Evolutionary conservation across 2,888 invertebrate species (phyloP).

Genomic region (Galerucella pusilla): DNA sequence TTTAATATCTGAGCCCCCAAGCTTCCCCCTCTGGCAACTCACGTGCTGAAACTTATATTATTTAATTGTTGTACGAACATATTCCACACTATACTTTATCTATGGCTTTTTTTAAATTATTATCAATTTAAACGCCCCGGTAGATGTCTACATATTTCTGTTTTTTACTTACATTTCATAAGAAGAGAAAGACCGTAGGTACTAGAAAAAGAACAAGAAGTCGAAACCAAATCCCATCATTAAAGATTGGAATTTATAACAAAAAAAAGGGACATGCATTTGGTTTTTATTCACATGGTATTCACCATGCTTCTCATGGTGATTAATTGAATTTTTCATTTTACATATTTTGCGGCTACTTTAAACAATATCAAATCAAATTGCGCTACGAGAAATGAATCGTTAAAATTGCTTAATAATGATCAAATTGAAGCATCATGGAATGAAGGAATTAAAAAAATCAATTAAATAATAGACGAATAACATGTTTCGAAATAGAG

Average conservation of each 20-base stretch:
- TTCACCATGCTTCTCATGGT: slow-evolving; percentile 20
- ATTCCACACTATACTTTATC: no score
- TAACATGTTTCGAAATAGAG: no score
- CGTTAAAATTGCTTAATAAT: slow-evolving; percentile 3
- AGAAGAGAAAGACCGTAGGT: slow-evolving; percentile 7
- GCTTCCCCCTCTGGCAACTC: no score
- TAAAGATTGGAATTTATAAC: slow-evolving; percentile 25
- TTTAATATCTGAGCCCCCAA: no score
- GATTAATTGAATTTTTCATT: slow-evolving; percentile 23
- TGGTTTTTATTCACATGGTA: slow-evolving; percentile 21
- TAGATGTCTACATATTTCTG: not conserved
- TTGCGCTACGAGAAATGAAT: not conserved
- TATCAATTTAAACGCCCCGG: not conserved
- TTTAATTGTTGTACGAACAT: no score
- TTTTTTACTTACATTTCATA: not conserved
- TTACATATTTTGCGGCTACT: slow-evolving; percentile 22
- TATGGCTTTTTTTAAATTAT: no score
- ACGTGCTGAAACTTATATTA: no score
- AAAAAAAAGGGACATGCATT: slow-evolving; percentile 23
- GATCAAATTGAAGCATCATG: not conserved
- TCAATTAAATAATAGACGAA: no score
- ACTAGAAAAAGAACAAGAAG: slow-evolving; percentile 12
- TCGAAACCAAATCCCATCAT: slow-evolving; percentile 16
- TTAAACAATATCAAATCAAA: slow-evolving; percentile 6
- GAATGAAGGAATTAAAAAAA: not conserved